phyloP scores from a whole-genome alignment of 2,113 vertebrate species.

The Dipodomys spectabilis region DNA sequence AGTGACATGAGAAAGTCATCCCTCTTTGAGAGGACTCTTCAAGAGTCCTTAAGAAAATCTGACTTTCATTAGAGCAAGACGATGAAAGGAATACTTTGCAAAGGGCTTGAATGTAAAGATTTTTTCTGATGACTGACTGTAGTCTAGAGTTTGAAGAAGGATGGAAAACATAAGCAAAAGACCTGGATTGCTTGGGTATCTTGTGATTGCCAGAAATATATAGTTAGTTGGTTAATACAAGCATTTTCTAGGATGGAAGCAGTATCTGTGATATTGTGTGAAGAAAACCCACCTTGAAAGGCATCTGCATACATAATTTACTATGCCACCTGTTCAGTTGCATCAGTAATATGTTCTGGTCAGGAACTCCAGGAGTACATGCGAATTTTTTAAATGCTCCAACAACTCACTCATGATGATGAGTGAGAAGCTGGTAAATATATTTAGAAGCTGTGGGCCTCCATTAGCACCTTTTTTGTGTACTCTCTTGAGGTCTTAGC shows the following conservation, averaged over 20 bases:
- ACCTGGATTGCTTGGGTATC: not conserved
- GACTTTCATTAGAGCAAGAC: not conserved
- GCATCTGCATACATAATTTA: fast-evolving
- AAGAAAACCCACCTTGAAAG: not conserved
- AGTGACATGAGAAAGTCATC: not conserved
- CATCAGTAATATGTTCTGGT: not conserved
- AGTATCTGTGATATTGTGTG: not conserved
- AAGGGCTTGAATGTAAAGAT: not conserved
- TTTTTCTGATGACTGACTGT: not conserved
- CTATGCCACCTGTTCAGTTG: fast-evolving
- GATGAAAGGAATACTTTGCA: not conserved
- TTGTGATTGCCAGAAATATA: not conserved
- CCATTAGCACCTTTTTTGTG: not conserved
- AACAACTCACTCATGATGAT: not conserved
- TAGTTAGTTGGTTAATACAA: not conserved
- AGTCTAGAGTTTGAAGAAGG: not conserved
- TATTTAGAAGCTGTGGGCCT: not conserved
- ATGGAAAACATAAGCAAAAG: not conserved
- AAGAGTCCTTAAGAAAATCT: not conserved
- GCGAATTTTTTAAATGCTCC: not conserved
- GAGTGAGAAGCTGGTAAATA: no score
- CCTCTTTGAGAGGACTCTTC: not conserved
- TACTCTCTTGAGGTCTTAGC: not conserved
- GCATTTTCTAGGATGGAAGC: not conserved
- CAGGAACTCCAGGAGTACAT: not conserved